Base-by-base conservation (phyloP, 2,888 invertebrate genomes). In the Onthophagus sagittarius region DNA sequence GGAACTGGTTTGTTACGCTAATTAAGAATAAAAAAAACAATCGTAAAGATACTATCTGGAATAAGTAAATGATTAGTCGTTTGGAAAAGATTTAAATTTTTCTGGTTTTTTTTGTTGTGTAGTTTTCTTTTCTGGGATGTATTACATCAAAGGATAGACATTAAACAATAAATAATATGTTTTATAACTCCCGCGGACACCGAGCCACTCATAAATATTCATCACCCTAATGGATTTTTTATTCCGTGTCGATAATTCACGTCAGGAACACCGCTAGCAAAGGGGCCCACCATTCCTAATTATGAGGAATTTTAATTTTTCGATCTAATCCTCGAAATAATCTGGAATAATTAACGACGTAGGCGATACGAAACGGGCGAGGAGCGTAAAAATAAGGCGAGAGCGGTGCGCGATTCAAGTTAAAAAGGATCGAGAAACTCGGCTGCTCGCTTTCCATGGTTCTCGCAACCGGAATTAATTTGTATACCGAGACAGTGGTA, bases 381-480 rank as follows among this genome's bases (percentile, higher is more conserved):
- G 39, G 39, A 53, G 39, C 39, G 39, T 53, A 53, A 53, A 53
- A 53, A 53, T 53, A 53, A 53, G 11, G 39, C 39, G 39, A 53
- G 39, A 23, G 23, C 23, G 23, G 23, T 23, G 23, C 23, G 23
- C 23, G 39, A 53, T 53, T 53, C 11, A 7, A 53, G 39, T 7
- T 9, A 11, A 53, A 53, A 53, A 53, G 11, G 39, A 53, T 9
- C 39, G 39, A 53, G 39, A 53, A 53, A 53, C 39, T 53, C 64
- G 23, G 64, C 67, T 31, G 67, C 67, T 67, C 67, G 15, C 67
- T 31, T 53, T 53, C 39, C 39, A 53, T 53, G 39, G 67, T 32
- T 23, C 32, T 67, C 64, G 73, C 62, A 69, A 69, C 62, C 71
- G 69, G 71, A 72, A 74, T 74, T 74, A 74, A 74, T 74, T 74